These are phyloP conservation scores for Callyntrura guangdongensis DNA, from an alignment of 2,888 invertebrate species.

Conservation along the genomic window DNA sequence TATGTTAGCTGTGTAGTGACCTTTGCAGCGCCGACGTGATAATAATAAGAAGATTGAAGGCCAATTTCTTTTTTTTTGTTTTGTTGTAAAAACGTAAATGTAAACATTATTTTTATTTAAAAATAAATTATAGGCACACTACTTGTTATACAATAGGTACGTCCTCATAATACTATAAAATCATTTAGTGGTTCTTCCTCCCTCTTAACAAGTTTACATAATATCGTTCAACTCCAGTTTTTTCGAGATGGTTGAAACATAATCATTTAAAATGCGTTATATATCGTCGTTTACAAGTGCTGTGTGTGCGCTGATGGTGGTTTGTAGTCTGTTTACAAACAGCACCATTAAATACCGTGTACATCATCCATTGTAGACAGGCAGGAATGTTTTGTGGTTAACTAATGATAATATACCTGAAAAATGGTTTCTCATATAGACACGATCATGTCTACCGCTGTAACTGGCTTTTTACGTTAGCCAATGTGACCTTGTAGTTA, in stretches of 20 bases:
- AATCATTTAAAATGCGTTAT: background rate
- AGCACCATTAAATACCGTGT: background rate
- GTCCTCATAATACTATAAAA: background rate
- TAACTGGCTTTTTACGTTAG: conserved; percentile 18
- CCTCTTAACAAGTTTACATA: background rate
- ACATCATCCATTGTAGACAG: background rate
- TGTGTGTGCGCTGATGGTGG: too few species aligned
- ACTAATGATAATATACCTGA: background rate
- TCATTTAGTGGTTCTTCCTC: background rate
- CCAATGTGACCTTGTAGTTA: conserved; percentile 65
- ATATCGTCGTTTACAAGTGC: too few species aligned
- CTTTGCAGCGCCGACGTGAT: background rate
- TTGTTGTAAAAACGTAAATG: background rate
- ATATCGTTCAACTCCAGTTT: conserved; percentile 18
- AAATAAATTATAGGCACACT: background rate
- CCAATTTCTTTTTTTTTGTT: conserved; percentile 4
- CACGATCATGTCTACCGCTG: background rate
- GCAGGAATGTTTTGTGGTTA: background rate
- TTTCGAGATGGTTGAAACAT: background rate
- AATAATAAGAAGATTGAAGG: conserved; percentile 7
- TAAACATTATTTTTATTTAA: background rate
- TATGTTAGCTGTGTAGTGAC: background rate
- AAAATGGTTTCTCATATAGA: conserved; percentile 5
- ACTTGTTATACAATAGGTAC: background rate
- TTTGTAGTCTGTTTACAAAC: conserved; percentile 23